phyloP scores from a whole-genome alignment of 2,797 vertebrate species.

The Chelonia mydas region DNA sequence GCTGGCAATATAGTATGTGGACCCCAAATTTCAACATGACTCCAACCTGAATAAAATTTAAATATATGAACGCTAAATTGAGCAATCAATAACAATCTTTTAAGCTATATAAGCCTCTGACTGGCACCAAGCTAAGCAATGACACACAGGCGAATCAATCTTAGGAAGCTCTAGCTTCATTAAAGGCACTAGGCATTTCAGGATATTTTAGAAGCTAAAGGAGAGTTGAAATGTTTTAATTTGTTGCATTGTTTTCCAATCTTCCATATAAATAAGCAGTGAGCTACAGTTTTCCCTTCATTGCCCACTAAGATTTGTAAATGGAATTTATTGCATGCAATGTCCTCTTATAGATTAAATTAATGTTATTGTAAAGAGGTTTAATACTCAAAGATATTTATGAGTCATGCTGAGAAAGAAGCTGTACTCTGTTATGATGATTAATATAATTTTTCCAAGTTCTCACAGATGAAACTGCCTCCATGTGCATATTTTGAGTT shows the following conservation, averaged over 20 bases:
- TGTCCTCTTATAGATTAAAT: slow-evolving; percentile 83
- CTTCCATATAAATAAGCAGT: not conserved
- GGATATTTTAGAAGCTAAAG: slow-evolving; percentile 20
- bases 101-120: slow-evolving; percentile 63
- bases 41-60: slow-evolving; percentile 80
- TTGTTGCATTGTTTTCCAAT: slow-evolving; percentile 33
- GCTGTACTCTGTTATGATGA: slow-evolving; percentile 79
- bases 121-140: slow-evolving; percentile 65
- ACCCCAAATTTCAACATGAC: slow-evolving; percentile 76
- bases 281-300: slow-evolving; percentile 57
- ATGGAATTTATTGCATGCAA: slow-evolving; percentile 78
- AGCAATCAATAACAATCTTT: slow-evolving; percentile 76
- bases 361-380: slow-evolving; percentile 83
- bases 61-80: slow-evolving; percentile 76
- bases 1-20: slow-evolving; percentile 62
- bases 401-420: slow-evolving; percentile 79
- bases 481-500: slow-evolving; percentile 76
- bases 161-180: slow-evolving; percentile 58
- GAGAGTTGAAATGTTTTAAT: slow-evolving; percentile 47
- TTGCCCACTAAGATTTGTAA: slow-evolving; percentile 79
- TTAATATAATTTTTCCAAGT: slow-evolving; percentile 78
- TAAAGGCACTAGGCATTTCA: not conserved
- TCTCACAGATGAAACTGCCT: slow-evolving; percentile 76
- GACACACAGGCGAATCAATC: slow-evolving; percentile 50
- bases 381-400: slow-evolving; percentile 82